A percentile compares a stretch with the other conserved stretches of the same genome.
Conservation (phyloP, 2,113 vertebrate genomes). For the Peromyscus californicus region DNA sequence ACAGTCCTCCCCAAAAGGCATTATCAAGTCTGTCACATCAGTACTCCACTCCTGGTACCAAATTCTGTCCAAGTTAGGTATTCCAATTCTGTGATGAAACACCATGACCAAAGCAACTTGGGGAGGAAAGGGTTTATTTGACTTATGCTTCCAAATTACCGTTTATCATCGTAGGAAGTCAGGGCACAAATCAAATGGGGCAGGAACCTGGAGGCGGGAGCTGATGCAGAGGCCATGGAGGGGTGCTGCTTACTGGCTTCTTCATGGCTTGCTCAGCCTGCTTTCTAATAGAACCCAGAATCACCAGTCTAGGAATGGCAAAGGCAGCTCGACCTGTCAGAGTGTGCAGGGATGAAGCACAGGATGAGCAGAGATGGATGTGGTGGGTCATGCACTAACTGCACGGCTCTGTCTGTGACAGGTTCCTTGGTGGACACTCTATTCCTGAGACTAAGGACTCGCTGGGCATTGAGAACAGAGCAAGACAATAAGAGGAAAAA, state of each 20-base stretch:
- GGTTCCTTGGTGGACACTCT: neutral
- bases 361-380: neutral
- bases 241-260: neutral
- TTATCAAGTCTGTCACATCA: neutral
- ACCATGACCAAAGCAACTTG: neutral
- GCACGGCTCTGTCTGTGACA: neutral
- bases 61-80: neutral
- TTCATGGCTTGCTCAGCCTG: neutral
- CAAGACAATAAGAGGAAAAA: neutral
- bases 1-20: neutral
- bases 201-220: neutral
- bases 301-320: neutral
- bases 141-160: neutral
- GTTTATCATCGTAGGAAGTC: neutral
- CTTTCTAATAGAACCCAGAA: neutral
- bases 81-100: neutral
- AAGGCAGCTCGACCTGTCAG: neutral
- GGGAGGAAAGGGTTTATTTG: neutral
- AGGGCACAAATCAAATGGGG: neutral
- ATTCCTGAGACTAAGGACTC: neutral
- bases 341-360: neutral
- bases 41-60: neutral
- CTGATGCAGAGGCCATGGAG: neutral
- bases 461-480: neutral
- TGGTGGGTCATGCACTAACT: neutral